Evolutionary conservation across 2,888 invertebrate species (phyloP).

Genomic region (Leptinotarsa tumamoca): DNA sequence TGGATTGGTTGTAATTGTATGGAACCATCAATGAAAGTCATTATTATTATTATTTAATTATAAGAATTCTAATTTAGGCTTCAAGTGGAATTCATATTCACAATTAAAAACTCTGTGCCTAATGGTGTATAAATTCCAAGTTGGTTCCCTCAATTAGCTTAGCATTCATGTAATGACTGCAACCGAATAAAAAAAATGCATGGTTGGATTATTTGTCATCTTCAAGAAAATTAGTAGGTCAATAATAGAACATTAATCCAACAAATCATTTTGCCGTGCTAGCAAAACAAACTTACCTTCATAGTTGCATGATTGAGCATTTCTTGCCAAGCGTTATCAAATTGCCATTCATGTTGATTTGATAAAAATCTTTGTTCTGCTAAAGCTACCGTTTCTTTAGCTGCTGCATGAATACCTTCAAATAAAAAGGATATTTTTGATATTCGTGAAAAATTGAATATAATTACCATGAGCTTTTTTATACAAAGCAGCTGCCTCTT

Average conservation of each 20-base stretch:
- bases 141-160: too few relatives aligned
- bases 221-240: background rate
- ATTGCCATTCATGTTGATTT: conserved; percentile 86
- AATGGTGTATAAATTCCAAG: background rate
- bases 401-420: conserved; percentile 88
- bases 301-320: conserved; percentile 96
- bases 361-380: conserved; percentile 86
- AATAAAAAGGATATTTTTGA: conserved; percentile 35
- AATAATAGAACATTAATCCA: background rate
- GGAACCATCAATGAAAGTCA: too few relatives aligned
- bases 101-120: background rate
- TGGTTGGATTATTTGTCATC: too few relatives aligned
- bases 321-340: conserved; percentile 97
- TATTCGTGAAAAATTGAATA: conserved; percentile 25
- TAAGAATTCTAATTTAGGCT: too few relatives aligned
- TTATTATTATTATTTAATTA: too few relatives aligned
- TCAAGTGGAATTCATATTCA: background rate
- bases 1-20: too few relatives aligned
- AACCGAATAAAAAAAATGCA: background rate
- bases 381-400: conserved; percentile 91
- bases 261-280: background rate
- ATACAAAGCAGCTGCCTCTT: conserved; percentile 90
- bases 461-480: conserved; percentile 86
- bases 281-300: conserved; percentile 71
- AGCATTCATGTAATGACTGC: background rate